Evolutionary conservation across 2,888 invertebrate genomes (phyloP).

Genomic region (Nephrotoma guestfalica): DNA sequence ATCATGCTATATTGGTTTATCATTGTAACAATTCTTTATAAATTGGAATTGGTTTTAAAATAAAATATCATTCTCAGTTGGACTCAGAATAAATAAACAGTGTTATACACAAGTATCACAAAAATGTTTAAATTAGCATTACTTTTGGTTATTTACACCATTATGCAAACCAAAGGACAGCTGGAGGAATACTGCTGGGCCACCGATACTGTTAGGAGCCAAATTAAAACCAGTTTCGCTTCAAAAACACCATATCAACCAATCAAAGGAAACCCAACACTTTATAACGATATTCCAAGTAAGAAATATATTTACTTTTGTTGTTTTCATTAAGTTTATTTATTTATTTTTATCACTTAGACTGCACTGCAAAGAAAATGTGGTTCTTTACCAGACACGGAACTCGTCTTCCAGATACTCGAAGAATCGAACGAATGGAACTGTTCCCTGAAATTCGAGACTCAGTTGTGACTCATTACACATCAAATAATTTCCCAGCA

Average conservation of each 20-base stretch:
- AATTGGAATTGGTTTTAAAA: background rate
- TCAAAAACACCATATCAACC: slow-evolving; percentile 66
- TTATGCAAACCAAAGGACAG: background rate
- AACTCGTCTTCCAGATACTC: slow-evolving; percentile 45
- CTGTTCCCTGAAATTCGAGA: slow-evolving; percentile 34
- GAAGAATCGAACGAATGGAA: slow-evolving; percentile 39
- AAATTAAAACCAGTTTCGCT: slow-evolving; percentile 38
- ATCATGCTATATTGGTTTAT: too few relatives aligned
- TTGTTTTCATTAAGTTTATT: background rate
- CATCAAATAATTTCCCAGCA: slow-evolving; percentile 32
- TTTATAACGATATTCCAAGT: background rate
- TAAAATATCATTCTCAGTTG: background rate
- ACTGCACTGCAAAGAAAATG: slow-evolving; percentile 51
- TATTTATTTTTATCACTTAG: background rate
- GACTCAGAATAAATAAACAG: background rate
- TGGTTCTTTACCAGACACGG: slow-evolving; percentile 61
- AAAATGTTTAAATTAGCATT: background rate
- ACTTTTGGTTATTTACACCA: background rate
- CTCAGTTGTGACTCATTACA: slow-evolving; percentile 51
- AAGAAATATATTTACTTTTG: background rate
- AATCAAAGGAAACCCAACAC: slow-evolving; percentile 31
- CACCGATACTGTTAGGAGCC: slow-evolving; percentile 21
- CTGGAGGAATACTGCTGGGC: background rate
- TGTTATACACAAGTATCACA: background rate
- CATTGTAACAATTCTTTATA: background rate